Percentiles rank a stretch among this genome's conserved stretches.
Conservation (phyloP, 2,113 vertebrate genomes). For the Apodemus speciosus region DNA sequence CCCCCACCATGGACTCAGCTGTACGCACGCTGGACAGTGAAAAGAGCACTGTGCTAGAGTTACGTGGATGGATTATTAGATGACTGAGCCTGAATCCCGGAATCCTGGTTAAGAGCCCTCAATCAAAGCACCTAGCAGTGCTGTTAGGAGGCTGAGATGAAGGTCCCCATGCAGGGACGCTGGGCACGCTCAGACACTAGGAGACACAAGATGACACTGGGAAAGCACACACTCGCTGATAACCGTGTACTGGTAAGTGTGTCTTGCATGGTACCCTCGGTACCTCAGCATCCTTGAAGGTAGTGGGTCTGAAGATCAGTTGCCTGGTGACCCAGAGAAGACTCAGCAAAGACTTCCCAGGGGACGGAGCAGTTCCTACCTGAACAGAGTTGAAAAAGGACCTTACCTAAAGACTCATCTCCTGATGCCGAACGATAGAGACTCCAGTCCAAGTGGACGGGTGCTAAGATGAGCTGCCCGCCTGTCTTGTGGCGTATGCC, state of each 20-base stretch:
- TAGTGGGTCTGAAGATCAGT: neutral
- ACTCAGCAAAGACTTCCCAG: neutral
- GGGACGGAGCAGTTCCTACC: neutral
- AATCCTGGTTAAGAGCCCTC: neutral
- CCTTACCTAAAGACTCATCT: neutral
- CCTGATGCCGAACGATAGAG: neutral
- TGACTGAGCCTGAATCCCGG: neutral
- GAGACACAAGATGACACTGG: neutral
- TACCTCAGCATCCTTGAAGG: neutral
- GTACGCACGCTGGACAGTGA: neutral
- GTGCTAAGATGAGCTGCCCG: neutral
- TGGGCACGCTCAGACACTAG: accelerated
- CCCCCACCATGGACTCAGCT: neutral
- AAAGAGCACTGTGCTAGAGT: neutral
- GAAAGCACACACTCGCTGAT: neutral
- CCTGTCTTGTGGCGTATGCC: neutral
- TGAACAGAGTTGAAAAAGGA: neutral
- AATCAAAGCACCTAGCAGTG: neutral
- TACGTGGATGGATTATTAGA: neutral
- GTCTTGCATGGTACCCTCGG: neutral
- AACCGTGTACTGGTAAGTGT: accelerated
- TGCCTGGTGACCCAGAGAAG: neutral
- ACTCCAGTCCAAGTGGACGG: neutral
- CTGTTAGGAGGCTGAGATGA: neutral
- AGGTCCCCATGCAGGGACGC: neutral